Evolutionary conservation across 2,113 vertebrate species (phyloP), one percentile per base, ranked within the genome.

Genomic region (Coturnix japonica): DNA sequence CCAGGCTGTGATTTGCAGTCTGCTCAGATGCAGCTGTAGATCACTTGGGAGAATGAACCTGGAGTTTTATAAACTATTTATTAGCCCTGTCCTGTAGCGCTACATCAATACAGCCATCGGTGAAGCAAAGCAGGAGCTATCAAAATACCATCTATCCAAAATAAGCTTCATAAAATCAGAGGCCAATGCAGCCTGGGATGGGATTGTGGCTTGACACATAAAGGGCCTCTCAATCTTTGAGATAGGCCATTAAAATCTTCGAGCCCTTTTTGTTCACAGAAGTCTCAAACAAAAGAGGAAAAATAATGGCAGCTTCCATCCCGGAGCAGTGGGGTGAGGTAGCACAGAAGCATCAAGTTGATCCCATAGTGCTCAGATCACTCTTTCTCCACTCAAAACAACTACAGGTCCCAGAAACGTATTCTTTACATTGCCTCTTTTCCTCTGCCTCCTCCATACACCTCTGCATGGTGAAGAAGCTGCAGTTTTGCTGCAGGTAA

Each of bases 11-110:
- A 93, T 95, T 96, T 92, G 90, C 91, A 96, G 94, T 88, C 89
- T 67, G 79, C 49, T 91, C 95, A 93, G 82, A 94, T n/a, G 16
- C 95, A 91, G 93, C 91, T 90, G 95, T 96, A 82, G 85, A 96
- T 97, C 95, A 89, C 92, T 81, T 83, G 82, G 82, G 94, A 97
- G 96, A 97, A 97, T 87, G 93, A 96, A 93, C 95, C 97, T 93
- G 81, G 90, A 84, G 84, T 97, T 98, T 97, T 97, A 97, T 97
- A 97, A 97, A 97, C 97, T 97, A 97, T 98, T 98, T 98, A 98
- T 97, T 97, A 98, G 96, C 83, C 94, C 95, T 89, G 25, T 97
- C 96, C 96, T 95, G 96, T 89, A 95, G 94, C 85, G 96, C 86
- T 65, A 94, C 97, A 97, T 97, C 97, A 95, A 97, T 97, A 98